Evolutionary conservation across 2,113 vertebrate species (phyloP), one percentile per base, ranked within the genome.

Genomic region (Nerophis lumbriciformis): DNA sequence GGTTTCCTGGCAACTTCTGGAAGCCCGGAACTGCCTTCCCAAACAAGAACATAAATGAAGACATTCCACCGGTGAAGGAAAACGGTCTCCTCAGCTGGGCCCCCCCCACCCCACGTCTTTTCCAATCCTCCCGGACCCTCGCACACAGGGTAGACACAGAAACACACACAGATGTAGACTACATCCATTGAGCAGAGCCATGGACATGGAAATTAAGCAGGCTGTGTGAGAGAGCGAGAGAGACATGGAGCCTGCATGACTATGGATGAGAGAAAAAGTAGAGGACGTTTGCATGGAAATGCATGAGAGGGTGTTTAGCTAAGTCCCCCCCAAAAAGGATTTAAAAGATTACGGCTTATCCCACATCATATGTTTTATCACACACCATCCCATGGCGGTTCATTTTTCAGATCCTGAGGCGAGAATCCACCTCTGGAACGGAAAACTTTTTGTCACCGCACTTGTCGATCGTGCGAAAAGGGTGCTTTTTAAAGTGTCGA

Each of bases 41-140:
- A 89, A 88, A 90, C 89, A 87, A 89, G 88, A 91, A 90, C 86
- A 85, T 37, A 81, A 81, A 83, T 79, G 83, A 85, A 89, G 79
- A 87, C 87, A 88, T 90, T 88, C 83, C 87, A 82, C 69, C 6
- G 66, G 79, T 75, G 76, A 82, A 86, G 87, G 86, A 88, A 83
- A 75, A 42, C 1, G 28, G 48, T 82, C 86, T 86, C 82, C 86
- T 88, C 78, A 76, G 63, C 71, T 73, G 52, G 19, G 19, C 1
- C 19, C 19, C 19, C 19, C 72, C 66, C 78, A 55, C 63, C 68
- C 52, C 69, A 42, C 28, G 2, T 48, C 61, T 19, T 50, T 28
- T 59, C 44, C 37, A 38, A 56, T 49, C 6, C 69, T 61, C 68
- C 50, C 10, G 50, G 68, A 77, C 44, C 36, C 61, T 76, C 77